A percentile compares a stretch with the other conserved stretches of the same genome.
phyloP scores from a whole-genome alignment of 35 echinoderm and acorn worm genomes.

The Ophioderma brevispina region DNA sequence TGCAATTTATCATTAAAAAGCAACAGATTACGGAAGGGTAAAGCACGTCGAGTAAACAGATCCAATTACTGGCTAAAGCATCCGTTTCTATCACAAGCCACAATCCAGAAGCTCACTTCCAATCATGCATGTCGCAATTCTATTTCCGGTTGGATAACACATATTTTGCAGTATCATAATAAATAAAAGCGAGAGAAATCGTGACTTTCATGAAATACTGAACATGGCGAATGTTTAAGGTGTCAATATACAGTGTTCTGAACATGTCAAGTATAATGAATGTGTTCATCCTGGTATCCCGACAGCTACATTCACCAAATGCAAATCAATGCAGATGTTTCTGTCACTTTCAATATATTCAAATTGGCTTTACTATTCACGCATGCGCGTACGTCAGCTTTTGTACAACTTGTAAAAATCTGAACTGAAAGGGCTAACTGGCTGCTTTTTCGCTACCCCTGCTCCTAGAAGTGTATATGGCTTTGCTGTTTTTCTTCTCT shows the following conservation, averaged over 20 bases:
- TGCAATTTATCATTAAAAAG: no score
- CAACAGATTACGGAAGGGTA: no score
- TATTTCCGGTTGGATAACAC: no score
- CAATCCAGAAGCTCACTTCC: no score
- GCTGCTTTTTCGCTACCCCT: not conserved
- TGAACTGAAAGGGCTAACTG: not conserved
- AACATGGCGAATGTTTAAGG: not conserved
- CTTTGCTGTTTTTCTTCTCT: no score
- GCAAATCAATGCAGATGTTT: slow-evolving; percentile 6
- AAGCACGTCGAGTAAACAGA: no score
- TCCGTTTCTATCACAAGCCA: no score
- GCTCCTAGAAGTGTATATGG: no score
- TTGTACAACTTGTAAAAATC: not conserved
- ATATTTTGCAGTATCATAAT: not conserved
- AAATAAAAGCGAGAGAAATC: not conserved
- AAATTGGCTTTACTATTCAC: not conserved
- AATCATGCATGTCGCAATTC: no score
- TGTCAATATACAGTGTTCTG: not conserved
- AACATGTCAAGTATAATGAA: not conserved
- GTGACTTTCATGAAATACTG: not conserved
- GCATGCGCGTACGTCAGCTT: not conserved
- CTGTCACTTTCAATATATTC: not conserved
- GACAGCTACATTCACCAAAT: slow-evolving; percentile 1
- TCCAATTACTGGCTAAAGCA: no score
- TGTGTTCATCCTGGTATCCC: not conserved